phyloP scores from a whole-genome alignment of 1,140 invertebrate genomes.

The Nymphalis io region DNA sequence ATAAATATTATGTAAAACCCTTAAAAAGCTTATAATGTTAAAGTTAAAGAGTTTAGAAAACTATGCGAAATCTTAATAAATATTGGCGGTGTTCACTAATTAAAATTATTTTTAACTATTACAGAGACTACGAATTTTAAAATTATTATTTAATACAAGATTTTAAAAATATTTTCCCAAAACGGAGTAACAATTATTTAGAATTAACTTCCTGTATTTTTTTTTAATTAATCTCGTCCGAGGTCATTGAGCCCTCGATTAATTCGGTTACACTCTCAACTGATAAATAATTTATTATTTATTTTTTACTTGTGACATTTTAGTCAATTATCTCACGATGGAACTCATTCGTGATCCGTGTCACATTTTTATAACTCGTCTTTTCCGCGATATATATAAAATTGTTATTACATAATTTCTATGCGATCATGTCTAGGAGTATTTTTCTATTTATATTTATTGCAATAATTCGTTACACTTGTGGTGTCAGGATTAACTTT shows the following conservation, averaged over 20 bases:
- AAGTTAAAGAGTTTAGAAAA: too few species aligned
- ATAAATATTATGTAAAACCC: too few species aligned
- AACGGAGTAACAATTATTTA: background rate
- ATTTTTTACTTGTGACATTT: conserved; percentile 47
- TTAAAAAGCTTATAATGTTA: too few species aligned
- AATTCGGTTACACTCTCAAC: conserved; percentile 21
- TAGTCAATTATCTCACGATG: conserved; percentile 61
- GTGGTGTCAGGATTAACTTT: conserved; percentile 65
- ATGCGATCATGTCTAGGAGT: conserved; percentile 41
- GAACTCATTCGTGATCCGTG: conserved; percentile 47
- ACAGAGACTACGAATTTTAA: background rate
- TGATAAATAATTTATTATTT: conserved; percentile 32
- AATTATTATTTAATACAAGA: too few species aligned
- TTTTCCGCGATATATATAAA: conserved; percentile 41
- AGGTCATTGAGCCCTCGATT: conserved; percentile 58
- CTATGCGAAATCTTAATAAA: too few species aligned
- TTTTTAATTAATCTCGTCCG: conserved; percentile 18
- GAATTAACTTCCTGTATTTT: conserved; percentile 4
- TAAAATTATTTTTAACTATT: background rate
- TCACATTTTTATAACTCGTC: conserved; percentile 51
- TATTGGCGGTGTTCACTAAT: background rate
- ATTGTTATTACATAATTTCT: conserved; percentile 32
- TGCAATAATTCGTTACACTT: conserved; percentile 10
- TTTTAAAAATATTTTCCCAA: too few species aligned
- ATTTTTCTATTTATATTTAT: conserved; percentile 21